Base-by-base conservation (phyloP, 2,113 vertebrate species). In the Dasyurus viverrinus region DNA sequence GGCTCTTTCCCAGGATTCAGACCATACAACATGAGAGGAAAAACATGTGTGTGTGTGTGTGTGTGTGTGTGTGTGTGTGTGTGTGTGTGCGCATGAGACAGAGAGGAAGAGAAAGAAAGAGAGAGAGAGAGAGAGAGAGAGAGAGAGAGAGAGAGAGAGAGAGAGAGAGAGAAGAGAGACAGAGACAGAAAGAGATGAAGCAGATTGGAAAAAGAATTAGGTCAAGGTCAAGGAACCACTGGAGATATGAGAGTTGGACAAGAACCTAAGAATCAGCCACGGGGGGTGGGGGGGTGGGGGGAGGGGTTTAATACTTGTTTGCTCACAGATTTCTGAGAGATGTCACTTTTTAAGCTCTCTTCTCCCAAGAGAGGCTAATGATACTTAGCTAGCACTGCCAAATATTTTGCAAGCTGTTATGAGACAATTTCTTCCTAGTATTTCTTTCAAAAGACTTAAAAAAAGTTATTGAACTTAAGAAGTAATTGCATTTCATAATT, bases 361-460 rank as follows among this genome's bases (percentile, higher is more conserved):
- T 84, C 19, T 84, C 68, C 68, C 68, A 84, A 84, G 68, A 84
- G 68, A 84, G 68, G 16, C 68, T 84, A n/a, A 84, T 42, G n/a
- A 42, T 23, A 84, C 36, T n/a, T 19, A 84, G n/a, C n/a, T 42
- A 84, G 19, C n/a, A 42, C 36, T 84, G 68, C 68, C 68, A 84
- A 84, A 84, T 84, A 46, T 95, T 47, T 95, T 93, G 89, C 9
- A 93, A 7, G 84, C 14, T 23, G 2, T 90, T 89, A 3, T 2
- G 89, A 26, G 89, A 42, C 90, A 95, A 92, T 94, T 95, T 94
- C 42, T 95, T 94, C 91, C 90, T 8, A 36, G 57, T 93, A 92
- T 9, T 3, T 90, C 54, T 92, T 93, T 95, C 96, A 2, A 93
- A 84, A 94, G 76, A 96, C 68, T 10, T 96, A 97, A 96, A 92